Base-by-base conservation (phyloP, 2,888 invertebrate genomes). In the Chloromyia formosa region DNA sequence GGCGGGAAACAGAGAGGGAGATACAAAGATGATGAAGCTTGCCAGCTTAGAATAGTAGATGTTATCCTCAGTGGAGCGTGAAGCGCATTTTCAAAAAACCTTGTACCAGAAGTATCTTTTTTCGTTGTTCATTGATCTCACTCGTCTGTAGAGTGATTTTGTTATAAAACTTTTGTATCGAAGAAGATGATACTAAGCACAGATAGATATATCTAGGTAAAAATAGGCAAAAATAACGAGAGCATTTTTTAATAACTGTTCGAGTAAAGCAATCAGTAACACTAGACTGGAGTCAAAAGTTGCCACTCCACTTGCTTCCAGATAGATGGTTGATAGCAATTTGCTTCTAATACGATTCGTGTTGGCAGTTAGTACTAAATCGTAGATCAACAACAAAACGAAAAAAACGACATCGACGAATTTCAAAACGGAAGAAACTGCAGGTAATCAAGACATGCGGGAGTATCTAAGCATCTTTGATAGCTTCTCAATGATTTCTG, bases 181-280 rank as follows among this genome's bases (percentile, higher is more conserved):
- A 66, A 18, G 22, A 66, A 49, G 66, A 66, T 66, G 22, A 66
- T 66, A 22, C 45, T 66, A 66, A 66, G 27, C 56, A 54, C 20
- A 69, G 16, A 53, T 49, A 66, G 35, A 27, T 9, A 54, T 54
- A 16, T n/a, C 64, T 18, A 45, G 40, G 18, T 40, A 64, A 42
- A 42, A 64, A 64, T 14, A 12, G 14, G 5, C 12, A 42, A 27
- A 69, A 20, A 12, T 18, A 18, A 12, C 27, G 27, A 35, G 27
- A 35, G 2, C 27, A 68, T 49, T 10, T 49, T 53, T n/a, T 49
- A 68, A 64, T 64, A 27, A 64, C 45, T 23, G 56, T 16, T 54
- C 16, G 61, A 74, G 49, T 74, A 61, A 62, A 73, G 69, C 69
- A 75, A 75, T 75, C 75, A 75, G 75, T 75, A 75, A 75, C 75